Conservation (phyloP, 2,797 vertebrate species). For the Typhlichthys subterraneus region DNA sequence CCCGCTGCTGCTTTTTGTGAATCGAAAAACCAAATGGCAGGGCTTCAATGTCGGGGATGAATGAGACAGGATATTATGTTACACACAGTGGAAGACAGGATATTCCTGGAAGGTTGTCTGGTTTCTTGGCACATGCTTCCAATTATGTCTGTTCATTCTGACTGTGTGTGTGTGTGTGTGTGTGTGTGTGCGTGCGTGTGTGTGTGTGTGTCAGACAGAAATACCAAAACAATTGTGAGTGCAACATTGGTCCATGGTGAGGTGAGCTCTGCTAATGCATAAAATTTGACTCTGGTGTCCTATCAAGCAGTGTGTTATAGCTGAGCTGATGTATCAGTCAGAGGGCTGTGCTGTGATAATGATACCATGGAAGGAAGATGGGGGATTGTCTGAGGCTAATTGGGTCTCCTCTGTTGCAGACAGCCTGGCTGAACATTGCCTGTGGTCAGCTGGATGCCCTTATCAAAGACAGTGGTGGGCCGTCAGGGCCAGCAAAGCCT, state of each 20-base stretch:
- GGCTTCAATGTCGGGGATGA: constrained; percentile 12
- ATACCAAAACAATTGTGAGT: constrained; percentile 51
- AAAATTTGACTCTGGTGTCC: constrained; percentile 71
- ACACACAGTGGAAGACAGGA: constrained; percentile 10
- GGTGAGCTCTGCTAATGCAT: constrained; percentile 57
- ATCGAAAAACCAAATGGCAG: constrained; percentile 35
- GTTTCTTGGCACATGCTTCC: constrained; percentile 13
- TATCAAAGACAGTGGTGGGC: background rate
- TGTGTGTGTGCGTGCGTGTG: constrained; percentile 13
- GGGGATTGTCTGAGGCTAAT: constrained; percentile 56
- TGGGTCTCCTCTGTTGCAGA: constrained; percentile 47
- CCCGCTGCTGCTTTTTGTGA: constrained; percentile 38
- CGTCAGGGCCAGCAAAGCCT: too few relatives aligned
- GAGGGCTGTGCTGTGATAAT: constrained; percentile 49
- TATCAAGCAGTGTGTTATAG: too few relatives aligned
- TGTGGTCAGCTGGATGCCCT: constrained; percentile 48
- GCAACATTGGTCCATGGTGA: constrained; percentile 44
- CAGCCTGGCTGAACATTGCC: constrained; percentile 53
- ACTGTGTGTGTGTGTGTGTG: constrained; percentile 5
- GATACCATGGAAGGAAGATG: constrained; percentile 56
- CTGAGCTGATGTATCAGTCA: constrained; percentile 24
- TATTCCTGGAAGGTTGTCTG: constrained; percentile 6
- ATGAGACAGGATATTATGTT: constrained; percentile 25
- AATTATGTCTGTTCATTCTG: constrained; percentile 8
- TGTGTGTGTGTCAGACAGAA: background rate